Evolutionary conservation across 64 coral and sea anemone species (phyloP), one percentile per base, ranked within the genome.

Genomic region (Pachyseris speciosa): DNA sequence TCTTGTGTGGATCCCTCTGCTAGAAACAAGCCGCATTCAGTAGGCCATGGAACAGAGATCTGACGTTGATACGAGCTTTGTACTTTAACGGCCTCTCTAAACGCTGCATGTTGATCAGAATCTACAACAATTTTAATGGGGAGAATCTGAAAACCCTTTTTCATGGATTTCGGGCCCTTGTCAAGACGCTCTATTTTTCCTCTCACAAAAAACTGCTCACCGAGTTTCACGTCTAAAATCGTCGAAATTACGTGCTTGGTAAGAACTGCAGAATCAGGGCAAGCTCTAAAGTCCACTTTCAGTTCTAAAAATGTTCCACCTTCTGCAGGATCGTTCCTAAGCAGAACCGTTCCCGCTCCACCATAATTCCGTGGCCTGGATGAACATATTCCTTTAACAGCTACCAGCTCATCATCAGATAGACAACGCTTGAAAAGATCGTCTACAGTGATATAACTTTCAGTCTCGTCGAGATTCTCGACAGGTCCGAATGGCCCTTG

Each of bases 101-200:
- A 50, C 12, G 92, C 92, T 64, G 91, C 91, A 69, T 93, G 91
- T 26, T 25, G 20, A 61, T 93, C 84, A n/a, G 34, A 36, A 42
- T 93, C 91, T 34, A 93, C 84, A 43, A 93, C 55, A 26, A 93
- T 26, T 58, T 78, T 86, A n/a, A 93, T 80, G 6, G 84, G 84
- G 16, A 93, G 91, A 55, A 79, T 77, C 2, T 52, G 6, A 44
- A 93, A 80, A 0, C 64, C 41, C n/a, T 86, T 67, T 40, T 86
- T 92, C 42, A 86, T 55, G 0, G 91, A 87, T 6, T 29, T 31
- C 17, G 55, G 78, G 28, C 9, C 19, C 33, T 80, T 4, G 50
- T 87, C 84, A 5, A 57, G 42, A 37, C 15, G 17, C 24, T 87
- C 26, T 69, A 93, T 69, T 55, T 55, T 84, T 47, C 91, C 91